Base-by-base conservation (phyloP, 2,113 vertebrate genomes). In the Larimichthys polyactis region DNA sequence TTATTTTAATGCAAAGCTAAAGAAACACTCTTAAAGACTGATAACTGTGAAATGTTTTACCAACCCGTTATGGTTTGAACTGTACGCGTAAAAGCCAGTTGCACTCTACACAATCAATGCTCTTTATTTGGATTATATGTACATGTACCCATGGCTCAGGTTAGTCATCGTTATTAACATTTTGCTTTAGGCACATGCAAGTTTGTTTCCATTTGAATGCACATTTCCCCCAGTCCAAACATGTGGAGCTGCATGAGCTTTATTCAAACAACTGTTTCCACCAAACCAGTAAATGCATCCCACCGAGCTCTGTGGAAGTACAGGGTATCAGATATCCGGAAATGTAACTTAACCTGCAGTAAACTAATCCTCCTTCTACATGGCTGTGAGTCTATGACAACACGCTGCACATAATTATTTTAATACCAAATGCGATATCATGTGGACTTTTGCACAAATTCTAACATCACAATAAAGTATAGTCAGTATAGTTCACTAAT, bases 201-300 rank as follows among this genome's bases (percentile, higher is more conserved):
- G 44, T 81, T 52, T 54, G 17, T 63, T 65, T 76, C 16, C 40
- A 20, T 66, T 57, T 16, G 32, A 81, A 71, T 59, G 22, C 71
- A 69, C 29, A 3, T 0, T 36, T 40, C n/a, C 22, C 20, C 17
- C 57, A 20, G n/a, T 51, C 20, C 5, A 19, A 40, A n/a, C 40
- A 16, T 20, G 20, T 19, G 24, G 22, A 27, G 4, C 24, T 24
- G 20, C 22, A 10, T 49, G 22, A 44, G 27, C 8, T 57, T 36
- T 40, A 8, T 40, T 40, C 36, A 40, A 40, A 40, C 11, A 69
- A 3, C 49, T 22, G 7, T 54, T 54, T 32, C 19, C 19, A 36
- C 20, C 19, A 52, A 36, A 36, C 15, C 1, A 36, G 29, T 69
- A 11, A 68, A 68, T 51, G 17, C 24, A 70, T 75, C 44, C 59